Evolutionary conservation across 2,113 vertebrate genomes (phyloP).

Genomic region (Salvelinus fontinalis): DNA sequence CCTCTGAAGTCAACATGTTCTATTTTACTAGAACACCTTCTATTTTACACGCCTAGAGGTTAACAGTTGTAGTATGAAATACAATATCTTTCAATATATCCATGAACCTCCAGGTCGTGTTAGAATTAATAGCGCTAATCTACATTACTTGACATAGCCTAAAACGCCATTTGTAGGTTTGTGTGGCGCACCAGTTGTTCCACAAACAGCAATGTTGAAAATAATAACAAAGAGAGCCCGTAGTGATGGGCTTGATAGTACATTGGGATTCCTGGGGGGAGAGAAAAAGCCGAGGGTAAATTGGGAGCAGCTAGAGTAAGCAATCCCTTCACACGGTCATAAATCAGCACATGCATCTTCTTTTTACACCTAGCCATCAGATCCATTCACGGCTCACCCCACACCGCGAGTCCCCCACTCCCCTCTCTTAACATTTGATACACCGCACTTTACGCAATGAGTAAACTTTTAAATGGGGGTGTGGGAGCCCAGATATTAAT

Average conservation of each 20-base stretch:
- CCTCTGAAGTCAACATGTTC: background rate
- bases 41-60: background rate
- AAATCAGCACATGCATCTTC: constrained; percentile 85
- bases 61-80: background rate
- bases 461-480: constrained; percentile 39
- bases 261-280: constrained; percentile 33
- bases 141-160: constrained; percentile 17
- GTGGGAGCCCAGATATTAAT: constrained; percentile 11
- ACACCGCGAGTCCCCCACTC: constrained; percentile 47
- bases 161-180: constrained; percentile 18
- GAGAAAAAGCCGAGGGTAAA: constrained; percentile 31
- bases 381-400: constrained; percentile 76
- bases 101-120: background rate
- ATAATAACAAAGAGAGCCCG: constrained; percentile 19
- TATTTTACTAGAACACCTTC: background rate
- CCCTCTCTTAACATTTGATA: constrained; percentile 35
- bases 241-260: constrained; percentile 18
- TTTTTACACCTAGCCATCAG: constrained; percentile 73
- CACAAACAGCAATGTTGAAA: constrained; percentile 19
- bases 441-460: constrained; percentile 26
- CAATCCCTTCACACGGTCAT: constrained; percentile 79
- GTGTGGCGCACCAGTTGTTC: constrained; percentile 7
- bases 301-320: constrained; percentile 76
- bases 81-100: too few species aligned
- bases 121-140: constrained; percentile 18